These are phyloP conservation scores for Oncorhynchus tshawytscha DNA, from an alignment of 2,113 vertebrate species.

Conservation along the genomic window DNA sequence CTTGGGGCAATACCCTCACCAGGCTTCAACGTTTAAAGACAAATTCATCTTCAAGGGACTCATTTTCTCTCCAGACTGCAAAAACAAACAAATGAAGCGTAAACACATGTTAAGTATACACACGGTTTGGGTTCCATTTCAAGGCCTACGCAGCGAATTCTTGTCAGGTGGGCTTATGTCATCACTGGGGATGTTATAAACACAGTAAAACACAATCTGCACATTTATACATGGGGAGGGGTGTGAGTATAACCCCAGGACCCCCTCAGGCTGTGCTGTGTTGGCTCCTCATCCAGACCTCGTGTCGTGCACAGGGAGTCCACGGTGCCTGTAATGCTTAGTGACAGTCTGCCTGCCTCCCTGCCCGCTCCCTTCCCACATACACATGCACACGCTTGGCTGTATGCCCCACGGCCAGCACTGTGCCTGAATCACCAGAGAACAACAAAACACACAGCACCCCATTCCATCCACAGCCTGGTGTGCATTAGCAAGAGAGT, in stretches of 20 bases:
- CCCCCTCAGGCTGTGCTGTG: constrained; percentile 39
- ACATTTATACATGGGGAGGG: constrained; percentile 18
- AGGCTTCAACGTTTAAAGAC: neutral
- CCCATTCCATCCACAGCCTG: constrained; percentile 26
- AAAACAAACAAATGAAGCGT: neutral
- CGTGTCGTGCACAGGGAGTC: constrained; percentile 48
- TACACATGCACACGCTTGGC: constrained; percentile 56
- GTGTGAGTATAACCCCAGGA: constrained; percentile 13
- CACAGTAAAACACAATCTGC: neutral
- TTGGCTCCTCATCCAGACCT: constrained; percentile 30
- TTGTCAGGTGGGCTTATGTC: constrained; percentile 21
- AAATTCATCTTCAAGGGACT: no score
- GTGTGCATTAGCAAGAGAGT: constrained; percentile 34
- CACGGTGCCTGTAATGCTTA: constrained; percentile 54
- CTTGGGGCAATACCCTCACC: neutral
- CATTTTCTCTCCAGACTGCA: neutral
- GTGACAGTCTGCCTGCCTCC: constrained; percentile 66
- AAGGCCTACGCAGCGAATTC: neutral
- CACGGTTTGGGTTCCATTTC: constrained; percentile 11
- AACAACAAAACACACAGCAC: constrained; percentile 23
- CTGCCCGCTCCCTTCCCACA: constrained; percentile 17
- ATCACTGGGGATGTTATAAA: constrained; percentile 5
- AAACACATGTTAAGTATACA: neutral
- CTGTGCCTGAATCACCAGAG: constrained; percentile 37
- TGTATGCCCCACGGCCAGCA: constrained; percentile 39